Percentiles rank a stretch among this genome's conserved stretches.
phyloP scores from a whole-genome alignment of 2,888 invertebrate genomes.

The Drosophila stalkeri region DNA sequence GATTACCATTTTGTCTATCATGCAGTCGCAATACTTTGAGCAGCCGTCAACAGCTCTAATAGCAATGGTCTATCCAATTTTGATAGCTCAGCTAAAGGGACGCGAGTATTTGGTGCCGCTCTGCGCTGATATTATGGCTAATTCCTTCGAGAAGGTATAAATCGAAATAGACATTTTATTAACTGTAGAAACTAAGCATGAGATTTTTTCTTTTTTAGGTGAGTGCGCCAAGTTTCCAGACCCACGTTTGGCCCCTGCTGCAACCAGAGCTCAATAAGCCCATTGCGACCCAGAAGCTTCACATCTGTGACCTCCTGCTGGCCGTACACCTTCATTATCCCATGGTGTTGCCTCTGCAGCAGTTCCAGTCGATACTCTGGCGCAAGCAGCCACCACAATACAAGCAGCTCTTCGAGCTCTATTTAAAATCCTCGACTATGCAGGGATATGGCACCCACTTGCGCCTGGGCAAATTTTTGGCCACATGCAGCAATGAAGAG shows the following conservation, averaged over 20 bases:
- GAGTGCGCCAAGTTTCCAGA: conserved; percentile 10
- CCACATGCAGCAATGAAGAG: not conserved
- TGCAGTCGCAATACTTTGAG: conserved; percentile 36
- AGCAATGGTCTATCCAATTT: conserved; percentile 35
- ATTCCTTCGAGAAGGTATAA: conserved; percentile 43
- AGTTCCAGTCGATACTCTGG: conserved; percentile 48
- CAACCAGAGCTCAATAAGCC: conserved; percentile 41
- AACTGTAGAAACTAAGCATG: not conserved
- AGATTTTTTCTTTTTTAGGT: conserved; percentile 16
- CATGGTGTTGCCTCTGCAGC: conserved; percentile 15
- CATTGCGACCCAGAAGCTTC: conserved; percentile 18
- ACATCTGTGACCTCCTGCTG: conserved; percentile 45
- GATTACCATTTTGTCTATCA: conserved; percentile 36
- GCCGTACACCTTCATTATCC: conserved; percentile 46
- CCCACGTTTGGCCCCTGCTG: conserved; percentile 52
- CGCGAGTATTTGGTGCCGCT: conserved; percentile 56
- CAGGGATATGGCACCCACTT: conserved; percentile 19
- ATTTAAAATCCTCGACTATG: conserved; percentile 27
- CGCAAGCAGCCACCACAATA: conserved; percentile 29
- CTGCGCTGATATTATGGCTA: conserved; percentile 36
- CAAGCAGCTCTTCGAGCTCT: conserved; percentile 51
- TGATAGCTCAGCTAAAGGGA: conserved; percentile 49
- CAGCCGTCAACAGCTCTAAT: conserved; percentile 27
- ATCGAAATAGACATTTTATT: not conserved
- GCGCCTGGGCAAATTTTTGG: conserved; percentile 47